Evolutionary conservation across 2,888 invertebrate genomes (phyloP).

Genomic region (Cantharis rufa): DNA sequence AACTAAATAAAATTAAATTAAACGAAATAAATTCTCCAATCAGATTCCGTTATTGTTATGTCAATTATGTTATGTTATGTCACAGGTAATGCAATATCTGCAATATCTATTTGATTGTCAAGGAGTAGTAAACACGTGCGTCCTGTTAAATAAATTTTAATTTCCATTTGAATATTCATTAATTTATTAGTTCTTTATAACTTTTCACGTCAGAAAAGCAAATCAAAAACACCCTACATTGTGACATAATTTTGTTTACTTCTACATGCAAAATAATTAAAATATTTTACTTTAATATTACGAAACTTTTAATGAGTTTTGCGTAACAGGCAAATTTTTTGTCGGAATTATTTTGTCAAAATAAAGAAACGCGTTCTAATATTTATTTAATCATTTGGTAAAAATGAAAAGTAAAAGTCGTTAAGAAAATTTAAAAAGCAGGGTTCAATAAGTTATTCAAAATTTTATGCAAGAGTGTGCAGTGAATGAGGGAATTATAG

Average conservation of each 20-base stretch:
- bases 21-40: too few species aligned
- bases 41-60: too few species aligned
- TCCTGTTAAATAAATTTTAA: not conserved
- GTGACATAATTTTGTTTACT: not conserved
- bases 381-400: not conserved
- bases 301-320: not conserved
- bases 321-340: not conserved
- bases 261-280: not conserved
- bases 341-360: not conserved
- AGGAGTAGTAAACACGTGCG: not conserved
- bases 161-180: not conserved
- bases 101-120: too few species aligned
- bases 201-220: not conserved
- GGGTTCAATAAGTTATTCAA: not conserved
- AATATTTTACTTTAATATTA: not conserved
- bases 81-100: too few species aligned
- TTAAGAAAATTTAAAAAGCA: not conserved
- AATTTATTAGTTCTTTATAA: not conserved
- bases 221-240: not conserved
- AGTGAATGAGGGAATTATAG: not conserved
- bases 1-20: too few species aligned
- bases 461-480: not conserved
- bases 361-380: not conserved
- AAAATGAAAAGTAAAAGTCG: not conserved
- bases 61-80: too few species aligned